A percentile compares a stretch with the other conserved stretches of the same genome.
These are phyloP conservation scores for Neopipo cinnamomea DNA, from an alignment of 2,113 vertebrate species.

Conservation along the genomic window DNA sequence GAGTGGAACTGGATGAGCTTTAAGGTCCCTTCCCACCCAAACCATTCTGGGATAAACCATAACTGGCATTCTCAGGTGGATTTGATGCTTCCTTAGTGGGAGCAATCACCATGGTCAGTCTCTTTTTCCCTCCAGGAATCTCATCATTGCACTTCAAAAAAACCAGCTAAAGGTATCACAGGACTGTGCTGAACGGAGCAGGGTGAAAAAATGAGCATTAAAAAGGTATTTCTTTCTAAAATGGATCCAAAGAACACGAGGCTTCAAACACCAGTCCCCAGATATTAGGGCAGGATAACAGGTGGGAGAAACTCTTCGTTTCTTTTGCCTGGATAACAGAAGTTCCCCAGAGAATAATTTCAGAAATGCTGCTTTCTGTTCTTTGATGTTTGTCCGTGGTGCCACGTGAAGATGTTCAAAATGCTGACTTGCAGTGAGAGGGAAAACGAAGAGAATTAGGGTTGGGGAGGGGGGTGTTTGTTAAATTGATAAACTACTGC, in stretches of 20 bases:
- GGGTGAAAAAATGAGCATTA: neutral
- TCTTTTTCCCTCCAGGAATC: neutral
- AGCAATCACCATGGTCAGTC: fast-evolving
- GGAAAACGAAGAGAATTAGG: neutral
- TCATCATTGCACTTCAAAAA: neutral
- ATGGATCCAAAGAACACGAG: fast-evolving
- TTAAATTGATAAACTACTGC: neutral
- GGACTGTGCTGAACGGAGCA: neutral
- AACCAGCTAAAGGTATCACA: neutral
- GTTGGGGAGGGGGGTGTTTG: neutral
- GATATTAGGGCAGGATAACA: neutral
- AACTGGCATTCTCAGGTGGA: neutral
- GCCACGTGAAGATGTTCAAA: neutral
- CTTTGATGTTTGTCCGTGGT: neutral
- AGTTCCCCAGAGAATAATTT: neutral
- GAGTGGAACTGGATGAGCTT: neutral
- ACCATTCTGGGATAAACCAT: neutral
- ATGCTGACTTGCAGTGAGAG: neutral
- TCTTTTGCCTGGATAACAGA: neutral
- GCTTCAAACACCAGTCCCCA: neutral
- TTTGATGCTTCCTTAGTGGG: neutral
- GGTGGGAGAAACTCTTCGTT: neutral
- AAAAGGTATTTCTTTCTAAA: neutral
- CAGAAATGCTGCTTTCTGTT: neutral
- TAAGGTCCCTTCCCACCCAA: neutral